Conservation (phyloP, 2,113 vertebrate species). For the Cynoglossus semilaevis region DNA sequence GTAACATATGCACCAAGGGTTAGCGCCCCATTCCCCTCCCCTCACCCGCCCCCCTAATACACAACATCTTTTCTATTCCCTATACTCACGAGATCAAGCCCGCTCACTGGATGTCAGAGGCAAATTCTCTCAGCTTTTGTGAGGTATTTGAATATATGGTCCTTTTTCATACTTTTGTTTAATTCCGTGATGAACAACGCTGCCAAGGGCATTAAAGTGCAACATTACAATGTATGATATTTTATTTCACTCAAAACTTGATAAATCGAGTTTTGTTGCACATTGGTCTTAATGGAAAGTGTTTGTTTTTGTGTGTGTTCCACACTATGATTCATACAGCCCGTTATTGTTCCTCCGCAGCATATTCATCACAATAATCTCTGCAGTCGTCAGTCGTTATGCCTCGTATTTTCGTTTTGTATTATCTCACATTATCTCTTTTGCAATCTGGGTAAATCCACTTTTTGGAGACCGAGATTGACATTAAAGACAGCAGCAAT, state of each 20-base stretch:
- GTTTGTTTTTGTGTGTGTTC: constrained; percentile 6
- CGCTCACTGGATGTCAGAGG: constrained; percentile 33
- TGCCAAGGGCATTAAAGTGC: constrained; percentile 43
- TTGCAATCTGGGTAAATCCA: no score
- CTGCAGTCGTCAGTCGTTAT: constrained; percentile 10
- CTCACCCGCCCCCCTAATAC: constrained; percentile 31
- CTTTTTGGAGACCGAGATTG: no score
- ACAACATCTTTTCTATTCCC: constrained; percentile 50
- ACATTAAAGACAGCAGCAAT: no score
- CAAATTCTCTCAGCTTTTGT: constrained; percentile 21
- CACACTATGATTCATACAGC: neutral
- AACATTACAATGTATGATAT: constrained; percentile 41
- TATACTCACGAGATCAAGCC: constrained; percentile 36
- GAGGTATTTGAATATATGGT: constrained; percentile 32
- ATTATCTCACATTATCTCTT: no score
- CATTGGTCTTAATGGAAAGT: constrained; percentile 17
- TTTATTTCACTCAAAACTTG: constrained; percentile 32
- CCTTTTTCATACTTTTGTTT: constrained; percentile 45
- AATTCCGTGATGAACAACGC: constrained; percentile 44
- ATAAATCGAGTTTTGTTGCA: constrained; percentile 37
- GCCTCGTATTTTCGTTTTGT: neutral
- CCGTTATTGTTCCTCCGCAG: constrained; percentile 1
- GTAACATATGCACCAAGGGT: constrained; percentile 47
- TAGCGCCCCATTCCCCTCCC: neutral
- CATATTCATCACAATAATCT: constrained; percentile 1